Conservation (phyloP, 2,888 invertebrate genomes). For the Acrobasis suavella region DNA sequence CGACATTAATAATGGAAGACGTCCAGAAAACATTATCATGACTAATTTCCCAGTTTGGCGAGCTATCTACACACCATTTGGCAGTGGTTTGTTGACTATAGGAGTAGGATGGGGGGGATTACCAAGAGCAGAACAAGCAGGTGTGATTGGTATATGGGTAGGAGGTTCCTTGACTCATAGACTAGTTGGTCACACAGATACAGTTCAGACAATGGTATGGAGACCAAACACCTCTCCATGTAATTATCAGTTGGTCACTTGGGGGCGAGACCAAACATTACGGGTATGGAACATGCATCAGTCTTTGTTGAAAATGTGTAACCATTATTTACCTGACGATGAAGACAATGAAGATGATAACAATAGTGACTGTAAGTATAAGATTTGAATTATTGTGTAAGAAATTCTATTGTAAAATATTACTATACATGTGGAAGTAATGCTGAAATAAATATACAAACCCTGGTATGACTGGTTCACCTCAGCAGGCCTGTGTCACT, state of each 20-base stretch:
- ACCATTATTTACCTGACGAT: slow-evolving; percentile 84
- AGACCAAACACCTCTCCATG: slow-evolving; percentile 85
- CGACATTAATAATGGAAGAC: slow-evolving; percentile 92
- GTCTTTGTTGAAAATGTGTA: slow-evolving; percentile 90
- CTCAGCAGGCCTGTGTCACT: too few species aligned
- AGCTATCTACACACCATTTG: slow-evolving; percentile 96
- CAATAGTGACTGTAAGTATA: slow-evolving; percentile 70
- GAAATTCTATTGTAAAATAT: too few species aligned
- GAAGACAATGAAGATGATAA: slow-evolving; percentile 81
- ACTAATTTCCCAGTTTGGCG: slow-evolving; percentile 96
- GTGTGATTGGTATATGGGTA: slow-evolving; percentile 80
- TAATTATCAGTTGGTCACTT: slow-evolving; percentile 94
- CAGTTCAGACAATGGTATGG: slow-evolving; percentile 98
- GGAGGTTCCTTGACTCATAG: slow-evolving; percentile 90
- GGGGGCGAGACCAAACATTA: slow-evolving; percentile 96
- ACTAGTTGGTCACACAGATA: slow-evolving; percentile 96
- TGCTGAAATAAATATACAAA: too few species aligned
- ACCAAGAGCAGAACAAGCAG: slow-evolving; percentile 89
- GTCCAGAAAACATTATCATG: slow-evolving; percentile 92
- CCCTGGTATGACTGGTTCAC: too few species aligned
- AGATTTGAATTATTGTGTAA: not conserved
- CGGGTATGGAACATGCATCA: slow-evolving; percentile 95
- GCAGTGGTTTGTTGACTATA: slow-evolving; percentile 94
- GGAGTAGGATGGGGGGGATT: slow-evolving; percentile 93
- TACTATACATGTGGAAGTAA: too few species aligned